Evolutionary conservation across 64 coral and sea anemone species (phyloP).

Genomic region (Dendronephthya gigantea): DNA sequence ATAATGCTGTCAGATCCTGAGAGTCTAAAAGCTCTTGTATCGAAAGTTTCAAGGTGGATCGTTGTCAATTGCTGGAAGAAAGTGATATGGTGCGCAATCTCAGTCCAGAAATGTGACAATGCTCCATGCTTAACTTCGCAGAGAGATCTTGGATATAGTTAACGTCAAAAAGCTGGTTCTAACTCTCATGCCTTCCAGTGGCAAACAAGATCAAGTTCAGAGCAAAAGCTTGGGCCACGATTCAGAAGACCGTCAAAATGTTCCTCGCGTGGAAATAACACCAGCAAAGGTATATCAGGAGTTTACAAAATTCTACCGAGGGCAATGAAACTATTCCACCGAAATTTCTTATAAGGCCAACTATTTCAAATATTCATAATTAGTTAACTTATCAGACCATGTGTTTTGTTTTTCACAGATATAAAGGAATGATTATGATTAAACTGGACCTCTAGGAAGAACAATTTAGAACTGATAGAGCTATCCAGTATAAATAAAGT

Average conservation of each 20-base stretch:
- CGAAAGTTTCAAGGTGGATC: slow-evolving; percentile 77
- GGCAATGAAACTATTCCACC: too few species aligned
- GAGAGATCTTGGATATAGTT: too few species aligned
- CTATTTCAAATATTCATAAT: too few species aligned
- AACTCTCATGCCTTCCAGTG: slow-evolving; percentile 29
- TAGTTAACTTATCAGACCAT: neutral
- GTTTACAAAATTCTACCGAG: neutral
- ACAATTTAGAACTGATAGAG: too few species aligned
- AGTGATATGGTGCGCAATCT: slow-evolving; percentile 79
- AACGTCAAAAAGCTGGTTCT: too few species aligned
- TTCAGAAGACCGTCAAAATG: slow-evolving; percentile 87
- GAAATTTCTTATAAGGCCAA: too few species aligned
- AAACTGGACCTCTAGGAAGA: too few species aligned
- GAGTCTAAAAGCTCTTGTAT: slow-evolving; percentile 69
- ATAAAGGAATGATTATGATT: slow-evolving; percentile 81
- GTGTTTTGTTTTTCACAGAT: slow-evolving; percentile 33
- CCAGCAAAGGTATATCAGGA: slow-evolving; percentile 50
- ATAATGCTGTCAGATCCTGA: slow-evolving; percentile 88
- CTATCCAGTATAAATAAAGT: too few species aligned
- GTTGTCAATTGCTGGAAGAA: slow-evolving; percentile 75
- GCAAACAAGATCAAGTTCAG: slow-evolving; percentile 92
- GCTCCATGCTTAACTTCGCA: too few species aligned
- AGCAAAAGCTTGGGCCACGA: slow-evolving; percentile 47
- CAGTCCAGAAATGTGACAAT: slow-evolving; percentile 67
- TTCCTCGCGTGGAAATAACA: slow-evolving; percentile 53